Evolutionary conservation across 64 coral and sea anemone genomes (phyloP).

Genomic region (Porites australiensis): DNA sequence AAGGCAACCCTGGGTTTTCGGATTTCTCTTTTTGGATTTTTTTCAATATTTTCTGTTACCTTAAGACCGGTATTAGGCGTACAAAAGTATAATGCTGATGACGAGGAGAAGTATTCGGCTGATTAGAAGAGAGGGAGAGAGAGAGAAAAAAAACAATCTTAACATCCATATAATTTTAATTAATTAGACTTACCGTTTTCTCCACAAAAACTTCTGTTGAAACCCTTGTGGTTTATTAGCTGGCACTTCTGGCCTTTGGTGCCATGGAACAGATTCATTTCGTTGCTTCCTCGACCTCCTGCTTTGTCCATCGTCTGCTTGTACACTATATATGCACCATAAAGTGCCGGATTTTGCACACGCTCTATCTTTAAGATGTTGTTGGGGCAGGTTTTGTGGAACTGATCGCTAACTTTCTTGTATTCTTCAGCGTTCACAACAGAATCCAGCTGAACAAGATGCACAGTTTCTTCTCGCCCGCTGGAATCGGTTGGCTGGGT

Average conservation of each 20-base stretch:
- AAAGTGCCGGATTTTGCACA: conserved; percentile 74
- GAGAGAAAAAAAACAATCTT: too few relatives aligned
- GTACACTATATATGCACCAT: conserved; percentile 33
- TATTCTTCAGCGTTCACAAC: conserved; percentile 50
- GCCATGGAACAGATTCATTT: conserved; percentile 77
- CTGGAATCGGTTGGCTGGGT: conserved; percentile 61
- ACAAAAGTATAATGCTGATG: too few relatives aligned
- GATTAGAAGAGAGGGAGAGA: too few relatives aligned
- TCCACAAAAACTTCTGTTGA: conserved; percentile 81
- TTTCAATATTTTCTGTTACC: too few relatives aligned
- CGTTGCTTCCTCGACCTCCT: conserved; percentile 51
- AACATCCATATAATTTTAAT: too few relatives aligned
- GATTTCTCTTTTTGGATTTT: too few relatives aligned
- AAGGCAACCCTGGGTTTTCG: too few relatives aligned
- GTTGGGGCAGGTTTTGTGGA: not conserved
- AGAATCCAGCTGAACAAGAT: conserved; percentile 47
- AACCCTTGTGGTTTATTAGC: conserved; percentile 58
- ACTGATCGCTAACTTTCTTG: conserved; percentile 3
- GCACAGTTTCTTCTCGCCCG: conserved; percentile 48
- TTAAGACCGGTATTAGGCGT: too few relatives aligned
- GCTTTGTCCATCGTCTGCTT: conserved; percentile 82
- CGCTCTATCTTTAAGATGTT: conserved; percentile 63
- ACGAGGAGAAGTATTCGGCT: too few relatives aligned
- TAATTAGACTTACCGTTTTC: conserved; percentile 47
- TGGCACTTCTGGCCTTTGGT: conserved; percentile 22